These are phyloP conservation scores for Mythimna loreyi DNA, from an alignment of 2,888 invertebrate species.

Conservation along the genomic window DNA sequence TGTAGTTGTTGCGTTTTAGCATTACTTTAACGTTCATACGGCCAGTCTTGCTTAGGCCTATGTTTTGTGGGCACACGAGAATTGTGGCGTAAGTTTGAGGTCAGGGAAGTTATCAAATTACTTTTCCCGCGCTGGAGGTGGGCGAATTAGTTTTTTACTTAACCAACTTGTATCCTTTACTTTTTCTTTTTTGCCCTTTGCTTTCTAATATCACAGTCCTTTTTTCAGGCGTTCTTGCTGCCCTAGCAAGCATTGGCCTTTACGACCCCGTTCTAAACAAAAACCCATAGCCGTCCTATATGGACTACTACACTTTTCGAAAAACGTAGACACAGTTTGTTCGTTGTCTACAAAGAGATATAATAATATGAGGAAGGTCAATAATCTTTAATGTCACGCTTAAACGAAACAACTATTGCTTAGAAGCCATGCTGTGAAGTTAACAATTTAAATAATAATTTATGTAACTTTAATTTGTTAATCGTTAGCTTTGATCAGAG, in stretches of 20 bases:
- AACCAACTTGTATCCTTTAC: too few species aligned
- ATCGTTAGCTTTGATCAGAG: slow-evolving; percentile 8
- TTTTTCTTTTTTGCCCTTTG: too few species aligned
- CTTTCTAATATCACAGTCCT: too few species aligned
- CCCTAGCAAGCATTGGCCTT: too few species aligned
- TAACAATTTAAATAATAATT: slow-evolving; percentile 21
- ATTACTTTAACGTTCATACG: not conserved
- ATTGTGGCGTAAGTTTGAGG: too few species aligned
- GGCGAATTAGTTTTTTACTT: too few species aligned
- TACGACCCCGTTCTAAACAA: too few species aligned
- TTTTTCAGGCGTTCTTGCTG: too few species aligned
- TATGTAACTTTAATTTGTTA: slow-evolving; percentile 46
- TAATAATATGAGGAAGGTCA: not conserved
- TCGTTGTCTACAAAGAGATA: not conserved
- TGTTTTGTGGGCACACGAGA: not conserved
- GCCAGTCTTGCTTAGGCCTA: not conserved
- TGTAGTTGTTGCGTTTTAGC: not conserved
- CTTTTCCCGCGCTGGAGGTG: too few species aligned
- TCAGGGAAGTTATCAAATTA: too few species aligned
- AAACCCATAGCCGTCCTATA: too few species aligned
- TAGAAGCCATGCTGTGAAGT: not conserved
- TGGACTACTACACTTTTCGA: too few species aligned
- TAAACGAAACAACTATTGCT: not conserved
- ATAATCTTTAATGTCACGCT: not conserved
- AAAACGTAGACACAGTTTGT: not conserved